phyloP scores from a whole-genome alignment of 1,140 invertebrate genomes.

The Drosophila murphyi region DNA sequence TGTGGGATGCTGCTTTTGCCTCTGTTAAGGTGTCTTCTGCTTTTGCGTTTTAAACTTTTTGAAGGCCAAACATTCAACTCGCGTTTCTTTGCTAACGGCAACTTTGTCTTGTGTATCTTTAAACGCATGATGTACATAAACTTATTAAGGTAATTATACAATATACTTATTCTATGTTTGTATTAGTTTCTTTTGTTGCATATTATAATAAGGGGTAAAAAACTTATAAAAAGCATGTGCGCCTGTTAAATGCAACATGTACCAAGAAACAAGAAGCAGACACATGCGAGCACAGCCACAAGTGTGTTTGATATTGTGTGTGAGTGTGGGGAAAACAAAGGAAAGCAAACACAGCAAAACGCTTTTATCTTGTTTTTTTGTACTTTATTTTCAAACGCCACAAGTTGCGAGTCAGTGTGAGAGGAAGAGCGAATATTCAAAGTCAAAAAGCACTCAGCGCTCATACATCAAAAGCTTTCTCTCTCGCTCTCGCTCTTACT shows the following conservation, averaged over 20 bases:
- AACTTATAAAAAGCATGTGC: slow-evolving; percentile 49
- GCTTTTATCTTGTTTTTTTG: slow-evolving; percentile 43
- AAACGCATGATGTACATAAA: not conserved
- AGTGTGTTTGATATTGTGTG: slow-evolving; percentile 39
- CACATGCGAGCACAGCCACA: slow-evolving; percentile 35
- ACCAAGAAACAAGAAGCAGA: slow-evolving; percentile 8
- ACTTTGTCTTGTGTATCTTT: slow-evolving; percentile 37
- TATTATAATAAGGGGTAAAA: not conserved
- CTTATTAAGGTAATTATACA: not conserved
- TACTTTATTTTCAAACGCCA: slow-evolving; percentile 43
- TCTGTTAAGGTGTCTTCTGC: slow-evolving; percentile 51
- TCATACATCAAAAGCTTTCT: slow-evolving; percentile 62
- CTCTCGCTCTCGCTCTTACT: slow-evolving; percentile 29
- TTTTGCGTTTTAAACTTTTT: slow-evolving; percentile 70
- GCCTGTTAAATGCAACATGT: slow-evolving; percentile 65
- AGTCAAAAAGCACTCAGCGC: slow-evolving; percentile 15
- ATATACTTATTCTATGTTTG: not conserved
- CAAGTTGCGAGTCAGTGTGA: slow-evolving; percentile 25
- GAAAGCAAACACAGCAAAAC: slow-evolving; percentile 61
- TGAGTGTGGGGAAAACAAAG: slow-evolving; percentile 50
- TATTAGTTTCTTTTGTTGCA: not conserved
- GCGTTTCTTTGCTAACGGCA: slow-evolving; percentile 15
- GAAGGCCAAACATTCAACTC: slow-evolving; percentile 75
- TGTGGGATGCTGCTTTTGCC: slow-evolving; percentile 22
- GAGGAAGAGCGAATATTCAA: slow-evolving; percentile 10